Percentiles rank a stretch among this genome's conserved stretches.
These are phyloP conservation scores for Macaca nemestrina DNA, from an alignment of 2,113 vertebrate genomes.

Conservation along the genomic window DNA sequence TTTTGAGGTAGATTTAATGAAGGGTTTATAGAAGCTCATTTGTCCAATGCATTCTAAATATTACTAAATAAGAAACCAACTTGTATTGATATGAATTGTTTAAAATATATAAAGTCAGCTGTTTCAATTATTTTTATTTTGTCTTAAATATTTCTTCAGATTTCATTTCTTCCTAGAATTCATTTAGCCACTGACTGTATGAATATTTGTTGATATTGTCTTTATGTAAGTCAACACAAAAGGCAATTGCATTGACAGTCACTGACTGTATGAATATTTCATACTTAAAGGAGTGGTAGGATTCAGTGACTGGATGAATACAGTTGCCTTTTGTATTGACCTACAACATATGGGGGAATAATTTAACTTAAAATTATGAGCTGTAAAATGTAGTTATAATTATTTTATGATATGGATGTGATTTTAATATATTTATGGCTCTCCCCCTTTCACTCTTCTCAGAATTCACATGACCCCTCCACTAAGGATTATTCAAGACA, in stretches of 20 bases:
- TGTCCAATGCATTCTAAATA: neutral
- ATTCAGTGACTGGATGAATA: too few relatives aligned
- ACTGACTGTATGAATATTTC: too few relatives aligned
- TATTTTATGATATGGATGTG: neutral
- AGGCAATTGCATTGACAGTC: neutral
- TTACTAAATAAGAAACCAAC: conserved; percentile 13
- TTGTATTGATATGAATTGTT: conserved; percentile 20
- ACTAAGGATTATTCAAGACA: neutral
- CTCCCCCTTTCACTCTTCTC: neutral
- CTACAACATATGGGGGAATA: neutral
- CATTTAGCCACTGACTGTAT: neutral
- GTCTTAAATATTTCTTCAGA: neutral
- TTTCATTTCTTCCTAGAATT: neutral
- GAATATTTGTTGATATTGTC: neutral
- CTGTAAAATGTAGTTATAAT: neutral
- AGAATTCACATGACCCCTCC: neutral
- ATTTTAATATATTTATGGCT: neutral
- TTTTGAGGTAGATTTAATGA: conserved; percentile 35
- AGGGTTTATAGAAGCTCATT: neutral
- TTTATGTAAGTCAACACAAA: neutral
- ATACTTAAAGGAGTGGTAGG: too few relatives aligned
- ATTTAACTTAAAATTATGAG: neutral
- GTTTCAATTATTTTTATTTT: conserved; percentile 29
- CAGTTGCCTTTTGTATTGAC: neutral
- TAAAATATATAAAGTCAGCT: neutral